phyloP scores from a whole-genome alignment of 2,888 invertebrate genomes.

The Latrodectus hesperus region DNA sequence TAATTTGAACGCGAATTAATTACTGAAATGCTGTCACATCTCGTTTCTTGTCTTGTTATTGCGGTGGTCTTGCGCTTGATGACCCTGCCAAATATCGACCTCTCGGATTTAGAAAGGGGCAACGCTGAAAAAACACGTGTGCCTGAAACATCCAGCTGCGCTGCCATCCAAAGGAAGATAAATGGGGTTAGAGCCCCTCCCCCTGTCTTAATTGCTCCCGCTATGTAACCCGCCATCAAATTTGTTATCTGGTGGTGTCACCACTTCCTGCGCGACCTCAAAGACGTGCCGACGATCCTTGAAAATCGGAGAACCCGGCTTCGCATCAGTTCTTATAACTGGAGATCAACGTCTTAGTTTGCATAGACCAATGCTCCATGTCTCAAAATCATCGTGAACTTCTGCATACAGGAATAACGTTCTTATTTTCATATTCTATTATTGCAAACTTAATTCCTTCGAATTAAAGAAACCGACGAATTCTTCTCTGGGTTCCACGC shows the following conservation, averaged over 20 bases:
- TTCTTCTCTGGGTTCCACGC: no score
- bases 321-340: no score
- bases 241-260: constrained; percentile 65
- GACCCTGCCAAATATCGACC: constrained; percentile 24
- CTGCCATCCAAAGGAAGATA: constrained; percentile 65
- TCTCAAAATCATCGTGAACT: no score
- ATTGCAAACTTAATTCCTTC: no score
- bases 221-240: constrained; percentile 65
- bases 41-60: constrained; percentile 23
- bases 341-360: no score
- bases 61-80: constrained; percentile 11
- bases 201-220: constrained; percentile 62
- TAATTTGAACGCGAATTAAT: constrained; percentile 38
- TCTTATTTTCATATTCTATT: no score
- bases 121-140: constrained; percentile 39
- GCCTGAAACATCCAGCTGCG: constrained; percentile 50
- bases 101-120: constrained; percentile 17
- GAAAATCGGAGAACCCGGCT: constrained; percentile 34
- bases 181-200: constrained; percentile 57
- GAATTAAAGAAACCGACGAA: no score
- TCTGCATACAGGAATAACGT: no score
- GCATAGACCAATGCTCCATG: no score
- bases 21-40: constrained; percentile 37
- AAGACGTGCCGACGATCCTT: constrained; percentile 53
- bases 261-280: constrained; percentile 57